A percentile compares a stretch with the other conserved stretches of the same genome.
These are phyloP conservation scores for Danio tinwini DNA, from an alignment of 2,797 vertebrate genomes.

Conservation along the genomic window DNA sequence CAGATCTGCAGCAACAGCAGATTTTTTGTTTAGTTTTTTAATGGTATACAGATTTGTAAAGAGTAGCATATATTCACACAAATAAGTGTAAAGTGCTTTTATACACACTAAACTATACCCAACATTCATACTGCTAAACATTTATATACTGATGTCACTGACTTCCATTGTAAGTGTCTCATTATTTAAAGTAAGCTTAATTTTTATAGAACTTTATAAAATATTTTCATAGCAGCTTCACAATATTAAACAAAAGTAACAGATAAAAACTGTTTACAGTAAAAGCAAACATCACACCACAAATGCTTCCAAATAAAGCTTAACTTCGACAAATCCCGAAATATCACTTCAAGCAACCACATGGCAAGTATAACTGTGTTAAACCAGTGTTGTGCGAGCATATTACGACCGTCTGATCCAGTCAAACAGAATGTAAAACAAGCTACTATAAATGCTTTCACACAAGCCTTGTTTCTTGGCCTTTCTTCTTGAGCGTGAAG, in stretches of 20 bases:
- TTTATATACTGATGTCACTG: neutral
- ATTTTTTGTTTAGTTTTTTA: no score
- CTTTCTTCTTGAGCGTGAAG: slow-evolving; percentile 15
- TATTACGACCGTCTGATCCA: neutral
- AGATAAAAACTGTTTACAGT: no score
- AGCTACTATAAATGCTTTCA: slow-evolving; percentile 25
- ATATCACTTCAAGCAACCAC: neutral
- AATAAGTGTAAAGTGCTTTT: no score
- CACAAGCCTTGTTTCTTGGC: slow-evolving; percentile 6
- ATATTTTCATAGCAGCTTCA: no score
- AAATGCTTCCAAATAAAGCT: neutral
- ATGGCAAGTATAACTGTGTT: neutral
- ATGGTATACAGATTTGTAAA: no score
- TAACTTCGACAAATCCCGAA: neutral
- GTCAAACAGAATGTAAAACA: neutral
- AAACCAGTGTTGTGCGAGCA: neutral
- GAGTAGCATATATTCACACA: no score
- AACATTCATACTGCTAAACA: neutral
- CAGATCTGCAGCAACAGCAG: no score
- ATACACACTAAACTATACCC: neutral
- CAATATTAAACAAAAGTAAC: no score
- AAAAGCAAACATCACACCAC: neutral
- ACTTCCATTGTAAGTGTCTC: neutral
- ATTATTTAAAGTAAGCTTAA: no score
- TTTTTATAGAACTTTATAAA: no score